A percentile compares a stretch with the other conserved stretches of the same genome.
phyloP scores from a whole-genome alignment of 2,797 vertebrate species.

The Oceanodroma leucorhoa region DNA sequence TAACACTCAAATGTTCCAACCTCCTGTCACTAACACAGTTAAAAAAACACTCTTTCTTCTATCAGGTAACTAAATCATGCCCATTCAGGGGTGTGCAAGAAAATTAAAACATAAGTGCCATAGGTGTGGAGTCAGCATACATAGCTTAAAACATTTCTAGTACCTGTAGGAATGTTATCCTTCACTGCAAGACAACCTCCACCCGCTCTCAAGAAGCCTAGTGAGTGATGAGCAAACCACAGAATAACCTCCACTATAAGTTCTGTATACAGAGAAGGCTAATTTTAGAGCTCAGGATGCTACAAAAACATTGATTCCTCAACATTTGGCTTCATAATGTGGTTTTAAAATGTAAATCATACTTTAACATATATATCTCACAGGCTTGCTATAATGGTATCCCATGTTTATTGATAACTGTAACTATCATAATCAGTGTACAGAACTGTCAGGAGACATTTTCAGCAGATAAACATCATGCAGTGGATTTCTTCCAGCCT shows the following conservation, averaged over 20 bases:
- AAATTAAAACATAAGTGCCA: neutral
- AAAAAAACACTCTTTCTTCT: neutral
- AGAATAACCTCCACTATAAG: neutral
- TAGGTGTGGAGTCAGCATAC: neutral
- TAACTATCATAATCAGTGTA: neutral
- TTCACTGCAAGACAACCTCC: neutral
- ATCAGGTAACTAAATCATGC: neutral
- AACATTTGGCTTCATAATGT: neutral
- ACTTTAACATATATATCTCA: neutral
- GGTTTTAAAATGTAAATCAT: neutral
- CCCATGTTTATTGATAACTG: neutral
- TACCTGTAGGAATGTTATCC: neutral
- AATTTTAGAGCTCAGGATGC: neutral
- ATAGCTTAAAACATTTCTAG: neutral
- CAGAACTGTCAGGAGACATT: neutral
- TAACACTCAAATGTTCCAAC: neutral
- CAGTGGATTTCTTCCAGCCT: neutral
- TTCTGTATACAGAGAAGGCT: neutral
- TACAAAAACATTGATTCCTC: neutral
- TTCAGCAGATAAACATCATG: neutral
- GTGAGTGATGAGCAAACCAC: neutral
- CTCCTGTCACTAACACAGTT: neutral
- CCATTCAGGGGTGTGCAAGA: neutral
- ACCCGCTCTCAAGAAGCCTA: neutral
- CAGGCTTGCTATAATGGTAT: neutral